Conservation (phyloP, 1,140 invertebrate genomes). For the Mesaphorura yosii region DNA sequence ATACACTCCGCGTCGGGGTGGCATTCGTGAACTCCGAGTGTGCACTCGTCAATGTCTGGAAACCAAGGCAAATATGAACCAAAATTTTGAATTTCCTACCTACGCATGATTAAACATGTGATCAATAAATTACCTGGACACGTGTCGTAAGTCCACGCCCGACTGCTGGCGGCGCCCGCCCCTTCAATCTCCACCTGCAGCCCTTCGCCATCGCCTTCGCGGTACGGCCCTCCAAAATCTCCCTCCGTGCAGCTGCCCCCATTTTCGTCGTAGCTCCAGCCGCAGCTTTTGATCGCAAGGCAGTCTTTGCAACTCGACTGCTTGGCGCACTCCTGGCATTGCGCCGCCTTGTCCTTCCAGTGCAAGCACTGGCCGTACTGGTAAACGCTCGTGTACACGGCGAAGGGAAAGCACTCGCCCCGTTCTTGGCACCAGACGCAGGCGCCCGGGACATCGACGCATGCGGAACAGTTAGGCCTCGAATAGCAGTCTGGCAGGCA, state of each 20-base stretch:
- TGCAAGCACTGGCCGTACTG: slow-evolving; percentile 82
- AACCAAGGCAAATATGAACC: too few relatives aligned
- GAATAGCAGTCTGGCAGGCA: slow-evolving; percentile 65
- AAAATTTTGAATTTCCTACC: too few relatives aligned
- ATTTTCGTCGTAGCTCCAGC: slow-evolving; percentile 83
- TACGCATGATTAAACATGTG: too few relatives aligned
- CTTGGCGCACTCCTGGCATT: slow-evolving; percentile 23
- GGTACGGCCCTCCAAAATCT: slow-evolving; percentile 39
- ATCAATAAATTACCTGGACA: too few relatives aligned
- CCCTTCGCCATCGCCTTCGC: too few relatives aligned
- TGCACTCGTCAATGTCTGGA: slow-evolving; percentile 89
- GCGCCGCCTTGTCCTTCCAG: slow-evolving; percentile 70
- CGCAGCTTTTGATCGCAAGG: slow-evolving; percentile 50
- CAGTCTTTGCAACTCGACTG: slow-evolving; percentile 22
- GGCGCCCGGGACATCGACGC: slow-evolving; percentile 67
- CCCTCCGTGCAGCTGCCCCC: slow-evolving; percentile 50
- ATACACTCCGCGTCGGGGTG: slow-evolving; percentile 79
- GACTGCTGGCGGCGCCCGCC: background rate
- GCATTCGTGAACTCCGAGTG: slow-evolving; percentile 63
- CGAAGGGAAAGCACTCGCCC: slow-evolving; percentile 82
- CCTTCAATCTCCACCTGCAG: too few relatives aligned
- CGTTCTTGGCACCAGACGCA: slow-evolving; percentile 93
- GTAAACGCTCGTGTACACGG: slow-evolving; percentile 85
- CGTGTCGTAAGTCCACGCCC: slow-evolving; percentile 70
- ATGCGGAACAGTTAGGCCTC: slow-evolving; percentile 63